These are phyloP conservation scores for Porites lobata DNA, from an alignment of 92 coral and sea anemone genomes.

Conservation along the genomic window DNA sequence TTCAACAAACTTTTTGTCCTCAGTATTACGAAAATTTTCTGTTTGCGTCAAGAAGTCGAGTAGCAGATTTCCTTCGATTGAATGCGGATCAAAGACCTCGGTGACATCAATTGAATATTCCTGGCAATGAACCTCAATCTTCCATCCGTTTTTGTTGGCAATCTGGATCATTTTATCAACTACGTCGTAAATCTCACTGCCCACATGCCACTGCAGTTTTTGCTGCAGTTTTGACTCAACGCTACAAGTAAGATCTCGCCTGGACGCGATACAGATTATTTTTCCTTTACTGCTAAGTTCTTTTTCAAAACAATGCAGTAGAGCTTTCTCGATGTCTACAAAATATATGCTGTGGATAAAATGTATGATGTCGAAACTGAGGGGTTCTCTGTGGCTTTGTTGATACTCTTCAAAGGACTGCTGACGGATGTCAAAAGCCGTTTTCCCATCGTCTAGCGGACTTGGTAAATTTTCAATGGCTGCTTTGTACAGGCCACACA, in stretches of 20 bases:
- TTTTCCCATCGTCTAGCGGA: not conserved
- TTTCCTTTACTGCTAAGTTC: not conserved
- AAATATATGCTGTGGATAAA: too few relatives aligned
- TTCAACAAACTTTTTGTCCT: too few relatives aligned
- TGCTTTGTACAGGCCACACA: not conserved
- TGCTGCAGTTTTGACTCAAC: not conserved
- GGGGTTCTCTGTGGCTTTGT: not conserved
- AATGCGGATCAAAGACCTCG: not conserved
- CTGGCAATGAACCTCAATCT: too few relatives aligned
- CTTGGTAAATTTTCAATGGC: not conserved
- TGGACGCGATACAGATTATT: not conserved
- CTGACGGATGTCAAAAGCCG: not conserved
- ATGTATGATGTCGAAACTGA: not conserved
- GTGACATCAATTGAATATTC: too few relatives aligned
- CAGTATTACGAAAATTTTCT: too few relatives aligned
- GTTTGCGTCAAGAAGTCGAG: not conserved
- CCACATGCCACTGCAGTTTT: not conserved
- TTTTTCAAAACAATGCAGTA: not conserved
- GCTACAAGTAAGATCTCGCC: not conserved
- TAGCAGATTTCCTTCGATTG: not conserved
- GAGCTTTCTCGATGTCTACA: too few relatives aligned
- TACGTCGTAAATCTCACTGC: not conserved
- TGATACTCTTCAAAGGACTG: not conserved
- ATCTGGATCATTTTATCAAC: not conserved
- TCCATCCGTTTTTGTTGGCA: not conserved